Evolutionary conservation across 2,888 invertebrate species (phyloP).

Genomic region (Elegia similella): DNA sequence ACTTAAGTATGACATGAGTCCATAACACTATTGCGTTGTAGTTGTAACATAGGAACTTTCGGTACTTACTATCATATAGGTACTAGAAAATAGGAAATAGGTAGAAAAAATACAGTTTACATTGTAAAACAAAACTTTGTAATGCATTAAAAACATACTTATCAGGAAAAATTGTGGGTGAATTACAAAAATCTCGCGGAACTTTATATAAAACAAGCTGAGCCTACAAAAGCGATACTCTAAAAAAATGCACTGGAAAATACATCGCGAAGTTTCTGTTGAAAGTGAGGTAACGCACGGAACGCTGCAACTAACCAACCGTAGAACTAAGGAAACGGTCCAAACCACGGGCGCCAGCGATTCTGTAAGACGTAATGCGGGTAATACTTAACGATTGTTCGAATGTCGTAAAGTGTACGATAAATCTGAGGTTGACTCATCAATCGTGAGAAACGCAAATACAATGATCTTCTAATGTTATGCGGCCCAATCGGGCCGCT

Average conservation of each 20-base stretch:
- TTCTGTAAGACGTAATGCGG: no score
- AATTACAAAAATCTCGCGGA: constrained; percentile 48
- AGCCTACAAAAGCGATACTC: constrained; percentile 77
- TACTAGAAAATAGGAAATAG: no score
- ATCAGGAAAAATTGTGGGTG: neutral
- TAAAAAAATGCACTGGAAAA: constrained; percentile 77
- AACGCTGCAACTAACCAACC: constrained; percentile 78
- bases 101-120: neutral
- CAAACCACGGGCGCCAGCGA: constrained; percentile 34
- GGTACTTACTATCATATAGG: no score
- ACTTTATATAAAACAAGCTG: constrained; percentile 70
- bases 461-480: no score
- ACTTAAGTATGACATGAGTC: no score
- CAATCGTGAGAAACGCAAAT: no score
- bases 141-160: neutral
- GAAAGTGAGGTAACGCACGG: constrained; percentile 78
- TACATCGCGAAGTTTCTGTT: constrained; percentile 76
- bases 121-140: neutral
- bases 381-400: no score
- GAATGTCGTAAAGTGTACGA: no score
- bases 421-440: no score
- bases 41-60: no score
- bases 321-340: constrained; percentile 46
- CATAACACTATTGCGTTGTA: no score
- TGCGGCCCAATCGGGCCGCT: no score